Evolutionary conservation across 2,888 invertebrate species (phyloP), one percentile per base, ranked within the genome.

Genomic region (Stenodera caucasica): DNA sequence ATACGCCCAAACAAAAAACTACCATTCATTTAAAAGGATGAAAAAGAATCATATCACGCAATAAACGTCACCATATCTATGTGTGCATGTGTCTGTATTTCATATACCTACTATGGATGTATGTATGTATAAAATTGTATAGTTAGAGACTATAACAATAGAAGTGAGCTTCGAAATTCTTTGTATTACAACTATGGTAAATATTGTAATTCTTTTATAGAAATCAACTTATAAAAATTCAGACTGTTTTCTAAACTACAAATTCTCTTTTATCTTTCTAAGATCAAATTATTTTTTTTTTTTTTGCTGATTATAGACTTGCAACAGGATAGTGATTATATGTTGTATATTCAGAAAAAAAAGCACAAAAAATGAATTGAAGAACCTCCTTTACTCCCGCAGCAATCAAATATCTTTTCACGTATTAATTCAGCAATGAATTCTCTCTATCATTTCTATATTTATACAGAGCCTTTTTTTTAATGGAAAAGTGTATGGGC

Each of bases 1-100:
- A 71, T 66, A 65, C 67, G 62, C 65, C 65, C 64, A 63, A 26
- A 68, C 70, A 71, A 71, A 71, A 45, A 71, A 68, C 69, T 67
- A 60, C 65, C 37, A 55, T 64, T 61, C 66, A 65, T 57, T 66
- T 69, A 66, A 23, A 66, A 67, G 70, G 68, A 70, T 68, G 66
- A 71, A 70, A 70, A 70, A 67, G 68, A 70, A 67, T 63, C 65
- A 65, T 68, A 66, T 61, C 65, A 67, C 69, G 69, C 69, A 72
- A 71, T 73, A 73, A 73, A 71, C 67, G 72, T 72, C 73, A 70
- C 1, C 8, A 11, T 32, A 32, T 32, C 1, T n/a, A n/a, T 33
- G n/a, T 33, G 33, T 33, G n/a, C 5, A n/a, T 23, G 21, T 45
- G 45, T 45, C 12, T 30, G 30, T 30, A 30, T 30, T 23, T 23